Conservation (phyloP, 2,797 vertebrate species). For the Todus mexicanus region DNA sequence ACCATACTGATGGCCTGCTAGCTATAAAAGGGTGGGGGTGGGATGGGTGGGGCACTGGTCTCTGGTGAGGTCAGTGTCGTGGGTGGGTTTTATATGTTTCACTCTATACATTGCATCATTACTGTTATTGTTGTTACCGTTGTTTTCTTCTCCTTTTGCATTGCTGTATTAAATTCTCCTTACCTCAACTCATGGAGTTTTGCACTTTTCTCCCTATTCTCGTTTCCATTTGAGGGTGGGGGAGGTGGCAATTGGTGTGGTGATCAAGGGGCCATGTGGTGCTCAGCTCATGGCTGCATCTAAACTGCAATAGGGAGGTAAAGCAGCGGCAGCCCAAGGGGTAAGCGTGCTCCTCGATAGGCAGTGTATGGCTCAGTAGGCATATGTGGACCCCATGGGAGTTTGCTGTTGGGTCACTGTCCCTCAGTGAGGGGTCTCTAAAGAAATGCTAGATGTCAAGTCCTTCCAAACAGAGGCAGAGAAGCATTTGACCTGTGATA, state of each 20-base stretch:
- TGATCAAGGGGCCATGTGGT: too few species aligned
- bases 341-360: background rate
- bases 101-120: too few species aligned
- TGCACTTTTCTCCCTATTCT: too few species aligned
- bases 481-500: background rate
- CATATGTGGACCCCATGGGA: rapidly evolving
- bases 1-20: background rate
- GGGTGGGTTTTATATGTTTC: too few species aligned
- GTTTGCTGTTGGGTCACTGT: background rate
- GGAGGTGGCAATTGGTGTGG: too few species aligned
- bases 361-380: rapidly evolving
- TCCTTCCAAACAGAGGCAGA: background rate
- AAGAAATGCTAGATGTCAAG: background rate
- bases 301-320: background rate
- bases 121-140: too few species aligned
- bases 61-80: too few species aligned
- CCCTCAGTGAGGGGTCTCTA: background rate
- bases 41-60: too few species aligned
- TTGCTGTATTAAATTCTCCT: background rate
- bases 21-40: background rate
- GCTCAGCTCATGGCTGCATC: too few species aligned
- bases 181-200: background rate
- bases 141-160: too few species aligned
- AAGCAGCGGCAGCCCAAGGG: background rate
- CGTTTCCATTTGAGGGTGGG: too few species aligned